Percentiles rank a stretch among this genome's conserved stretches.
phyloP scores from a whole-genome alignment of 2,797 vertebrate species.

The Zalophus californianus region DNA sequence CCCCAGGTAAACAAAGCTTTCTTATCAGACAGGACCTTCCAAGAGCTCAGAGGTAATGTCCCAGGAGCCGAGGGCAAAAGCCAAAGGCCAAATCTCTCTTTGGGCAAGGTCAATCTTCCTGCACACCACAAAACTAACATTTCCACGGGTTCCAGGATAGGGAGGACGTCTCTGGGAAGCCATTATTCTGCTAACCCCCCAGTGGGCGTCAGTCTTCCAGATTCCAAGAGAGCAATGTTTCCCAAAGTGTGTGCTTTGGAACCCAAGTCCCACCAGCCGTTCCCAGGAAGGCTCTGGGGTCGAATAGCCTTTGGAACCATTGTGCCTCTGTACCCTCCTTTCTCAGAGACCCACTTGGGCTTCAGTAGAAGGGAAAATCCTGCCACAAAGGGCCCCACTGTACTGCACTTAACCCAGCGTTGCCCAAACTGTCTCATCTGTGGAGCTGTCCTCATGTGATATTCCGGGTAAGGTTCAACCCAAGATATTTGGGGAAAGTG shows the following conservation, averaged over 20 bases:
- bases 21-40: background rate
- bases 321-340: background rate
- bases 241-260: background rate
- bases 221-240: accelerated
- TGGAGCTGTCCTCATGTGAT: background rate
- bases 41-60: background rate
- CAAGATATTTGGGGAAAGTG: background rate
- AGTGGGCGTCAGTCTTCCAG: background rate
- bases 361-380: background rate
- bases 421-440: background rate
- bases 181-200: background rate
- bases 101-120: background rate
- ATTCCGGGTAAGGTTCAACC: background rate
- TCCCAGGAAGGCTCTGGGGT: background rate
- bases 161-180: background rate
- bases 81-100: background rate
- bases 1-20: background rate
- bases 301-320: background rate
- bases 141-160: background rate
- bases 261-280: background rate
- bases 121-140: background rate
- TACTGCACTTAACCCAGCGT: accelerated
- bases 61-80: background rate
- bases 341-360: background rate
- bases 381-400: accelerated